Percentiles rank a stretch among this genome's conserved stretches.
These are phyloP conservation scores for Lycopodina hypogea DNA, from an alignment of 37 sponge, comb jelly and placozoan genomes.

Conservation along the genomic window DNA sequence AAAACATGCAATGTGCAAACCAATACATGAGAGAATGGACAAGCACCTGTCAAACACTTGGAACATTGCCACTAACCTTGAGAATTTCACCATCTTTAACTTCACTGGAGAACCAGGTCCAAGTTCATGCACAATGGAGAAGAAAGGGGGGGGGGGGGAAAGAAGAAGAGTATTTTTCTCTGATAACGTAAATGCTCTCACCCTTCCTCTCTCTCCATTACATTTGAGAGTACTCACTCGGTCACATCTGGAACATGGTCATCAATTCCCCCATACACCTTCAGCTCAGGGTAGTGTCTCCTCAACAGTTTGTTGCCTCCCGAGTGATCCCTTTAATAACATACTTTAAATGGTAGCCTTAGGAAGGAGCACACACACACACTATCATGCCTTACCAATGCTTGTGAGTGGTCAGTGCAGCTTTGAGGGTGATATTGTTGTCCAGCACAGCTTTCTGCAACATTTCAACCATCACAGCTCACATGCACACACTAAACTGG, in stretches of 20 bases:
- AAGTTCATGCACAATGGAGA: not conserved
- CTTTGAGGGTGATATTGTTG: conserved; percentile 28
- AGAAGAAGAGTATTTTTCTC: not conserved
- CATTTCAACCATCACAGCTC: no score
- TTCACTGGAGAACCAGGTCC: not conserved
- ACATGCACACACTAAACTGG: no score
- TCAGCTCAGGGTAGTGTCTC: conserved; percentile 24
- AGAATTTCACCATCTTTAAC: conserved; percentile 36
- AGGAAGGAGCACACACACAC: not conserved
- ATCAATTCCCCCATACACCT: conserved; percentile 40
- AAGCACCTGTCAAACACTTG: conserved; percentile 4
- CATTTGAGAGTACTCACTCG: conserved; percentile 20
- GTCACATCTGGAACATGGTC: conserved; percentile 35
- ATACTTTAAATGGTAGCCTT: conserved; percentile 60
- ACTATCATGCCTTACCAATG: conserved; percentile 53
- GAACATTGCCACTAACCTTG: conserved; percentile 18
- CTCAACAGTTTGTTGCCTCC: conserved; percentile 62
- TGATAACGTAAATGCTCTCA: not conserved
- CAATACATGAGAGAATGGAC: not conserved
- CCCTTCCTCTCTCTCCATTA: not conserved
- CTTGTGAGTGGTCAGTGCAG: conserved; percentile 65
- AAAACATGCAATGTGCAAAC: not conserved
- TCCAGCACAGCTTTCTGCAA: conserved; percentile 35
- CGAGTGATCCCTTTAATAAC: conserved; percentile 67
- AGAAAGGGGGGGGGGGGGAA: not conserved